phyloP scores from a whole-genome alignment of 2,888 invertebrate genomes.

The Ametastegia equiseti region DNA sequence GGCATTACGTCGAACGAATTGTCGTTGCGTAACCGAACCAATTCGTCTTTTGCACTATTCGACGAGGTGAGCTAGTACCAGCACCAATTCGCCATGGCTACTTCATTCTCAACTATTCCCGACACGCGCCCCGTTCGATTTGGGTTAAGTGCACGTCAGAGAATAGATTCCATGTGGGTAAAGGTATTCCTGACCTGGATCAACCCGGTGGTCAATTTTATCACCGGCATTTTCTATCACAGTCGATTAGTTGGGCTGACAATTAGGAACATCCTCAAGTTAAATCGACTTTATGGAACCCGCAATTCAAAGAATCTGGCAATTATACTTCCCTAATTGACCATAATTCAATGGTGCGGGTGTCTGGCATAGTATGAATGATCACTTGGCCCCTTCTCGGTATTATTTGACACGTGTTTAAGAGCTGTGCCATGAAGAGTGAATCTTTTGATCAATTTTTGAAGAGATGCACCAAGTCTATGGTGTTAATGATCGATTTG shows the following conservation, averaged over 20 bases:
- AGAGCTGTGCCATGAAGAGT: not conserved
- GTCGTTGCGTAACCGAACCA: not conserved
- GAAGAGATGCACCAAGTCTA: not conserved
- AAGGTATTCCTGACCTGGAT: slow-evolving; percentile 24
- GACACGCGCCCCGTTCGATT: slow-evolving; percentile 25
- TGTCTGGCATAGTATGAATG: not conserved
- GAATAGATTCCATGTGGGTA: slow-evolving; percentile 3
- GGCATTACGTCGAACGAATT: slow-evolving; percentile 1
- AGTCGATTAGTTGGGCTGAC: not conserved
- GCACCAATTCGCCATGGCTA: not conserved
- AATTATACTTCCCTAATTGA: slow-evolving; percentile 17
- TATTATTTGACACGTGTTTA: not conserved
- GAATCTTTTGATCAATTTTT: too few species aligned
- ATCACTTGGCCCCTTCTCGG: not conserved
- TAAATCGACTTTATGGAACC: not conserved
- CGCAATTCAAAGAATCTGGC: not conserved
- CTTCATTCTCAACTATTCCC: not conserved
- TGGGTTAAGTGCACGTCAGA: slow-evolving; percentile 21
- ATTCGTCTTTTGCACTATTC: not conserved
- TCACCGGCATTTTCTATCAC: not conserved
- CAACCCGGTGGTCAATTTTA: not conserved
- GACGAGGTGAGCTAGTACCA: not conserved
- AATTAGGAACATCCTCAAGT: not conserved
- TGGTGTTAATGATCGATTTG: not conserved
- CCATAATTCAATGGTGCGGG: not conserved